Base-by-base conservation (phyloP, 2,113 vertebrate genomes). In the Podocnemis expansa region DNA sequence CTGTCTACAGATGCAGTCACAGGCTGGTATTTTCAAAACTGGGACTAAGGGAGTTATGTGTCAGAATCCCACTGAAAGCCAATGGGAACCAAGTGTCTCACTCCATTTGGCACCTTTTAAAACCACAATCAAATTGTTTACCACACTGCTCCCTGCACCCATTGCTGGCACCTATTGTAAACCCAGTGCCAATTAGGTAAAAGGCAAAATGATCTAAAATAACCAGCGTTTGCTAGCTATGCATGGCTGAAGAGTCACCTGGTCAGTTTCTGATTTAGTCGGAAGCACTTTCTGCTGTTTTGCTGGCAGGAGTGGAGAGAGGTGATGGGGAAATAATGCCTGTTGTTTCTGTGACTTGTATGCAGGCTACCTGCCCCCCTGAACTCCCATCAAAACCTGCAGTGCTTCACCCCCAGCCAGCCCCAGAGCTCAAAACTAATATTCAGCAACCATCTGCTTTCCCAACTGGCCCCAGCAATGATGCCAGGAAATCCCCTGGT, bases 311-410 rank as follows among this genome's bases (percentile, higher is more conserved):
- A 75, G 8, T 14, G 86, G 34, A 60, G 1, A 67, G 78, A 24
- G 0, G 16, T 38, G 16, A 80, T 81, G 49, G 31, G 11, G 45
- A 84, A 94, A 54, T 2, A 16, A 45, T 31, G 38, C 34, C 2
- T 12, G 34, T 29, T 8, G 27, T 89, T 84, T 96, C 55, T 95
- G 92, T 25, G 5, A 93, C 29, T 96, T 89, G 67, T 84, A 14
- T 67, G 43, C 91, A 98, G 98, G 95, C 96, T 84, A 96, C 93
- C 86, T 96, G 79, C 60, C 91, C 96, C 79, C 98, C 97, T 16
- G 97, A 97, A 80, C 75, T 88, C 19, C 93, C 89, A 11, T 85
- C 94, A 3, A 97, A 98, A 84, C 96, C 95, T 60, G 70, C 93
- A 84, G 94, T 96, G 47, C 95, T 97, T 91, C 95, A 97, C 82